Conservation (phyloP, 2,888 invertebrate genomes). For the Silvanus unidentatus region DNA sequence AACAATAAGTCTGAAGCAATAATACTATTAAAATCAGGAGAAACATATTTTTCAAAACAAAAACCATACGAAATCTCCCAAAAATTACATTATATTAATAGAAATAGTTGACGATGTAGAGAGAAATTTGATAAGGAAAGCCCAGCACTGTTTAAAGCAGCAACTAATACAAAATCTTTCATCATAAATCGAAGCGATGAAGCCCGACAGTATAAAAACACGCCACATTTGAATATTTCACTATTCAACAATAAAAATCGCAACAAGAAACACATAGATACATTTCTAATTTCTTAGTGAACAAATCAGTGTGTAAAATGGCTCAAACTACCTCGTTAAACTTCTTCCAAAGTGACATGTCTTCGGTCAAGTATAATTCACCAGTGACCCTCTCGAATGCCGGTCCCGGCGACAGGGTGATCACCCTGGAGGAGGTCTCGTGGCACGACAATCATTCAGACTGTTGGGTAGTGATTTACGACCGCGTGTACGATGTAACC, state of each 20-base stretch:
- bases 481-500: conserved; percentile 79
- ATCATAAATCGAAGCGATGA: conserved; percentile 16
- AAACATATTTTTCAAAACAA: too few species aligned
- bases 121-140: conserved; percentile 15
- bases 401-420: conserved; percentile 43
- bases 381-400: not conserved
- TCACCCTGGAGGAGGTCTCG: conserved; percentile 69
- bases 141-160: conserved; percentile 5
- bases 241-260: conserved; percentile 7
- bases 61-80: not conserved
- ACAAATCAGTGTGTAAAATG: conserved; percentile 10
- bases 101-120: not conserved
- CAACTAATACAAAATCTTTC: conserved; percentile 15
- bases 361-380: not conserved
- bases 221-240: conserved; percentile 11
- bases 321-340: conserved; percentile 12
- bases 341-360: not conserved
- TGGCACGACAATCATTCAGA: conserved; percentile 66
- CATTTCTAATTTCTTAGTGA: not conserved
- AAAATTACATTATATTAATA: not conserved
- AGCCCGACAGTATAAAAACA: conserved; percentile 16
- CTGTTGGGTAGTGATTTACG: conserved; percentile 85
- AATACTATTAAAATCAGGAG: too few species aligned
- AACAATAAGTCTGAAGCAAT: too few species aligned
- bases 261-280: conserved; percentile 7